These are phyloP conservation scores for Drosophila picticornis DNA, from an alignment of 2,888 invertebrate species.

Conservation along the genomic window DNA sequence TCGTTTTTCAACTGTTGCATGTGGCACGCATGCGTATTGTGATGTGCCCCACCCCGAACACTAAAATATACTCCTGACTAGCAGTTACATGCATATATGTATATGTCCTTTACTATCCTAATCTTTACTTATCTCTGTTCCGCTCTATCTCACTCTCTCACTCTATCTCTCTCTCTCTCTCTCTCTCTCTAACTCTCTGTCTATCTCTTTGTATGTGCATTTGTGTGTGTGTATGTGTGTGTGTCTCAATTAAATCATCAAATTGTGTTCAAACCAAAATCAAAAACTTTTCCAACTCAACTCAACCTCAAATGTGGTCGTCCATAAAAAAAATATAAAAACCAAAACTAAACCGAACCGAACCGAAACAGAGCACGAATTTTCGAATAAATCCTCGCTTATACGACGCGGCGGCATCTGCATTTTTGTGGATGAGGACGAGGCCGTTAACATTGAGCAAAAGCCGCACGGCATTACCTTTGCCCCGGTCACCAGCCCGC, in stretches of 20 bases:
- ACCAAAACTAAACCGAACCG: constrained; percentile 23
- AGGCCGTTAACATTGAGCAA: constrained; percentile 83
- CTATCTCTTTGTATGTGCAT: constrained; percentile 45
- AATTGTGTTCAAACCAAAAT: constrained; percentile 68
- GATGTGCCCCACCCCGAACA: constrained; percentile 15
- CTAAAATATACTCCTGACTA: constrained; percentile 15
- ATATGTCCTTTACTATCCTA: constrained; percentile 41
- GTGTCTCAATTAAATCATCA: constrained; percentile 68
- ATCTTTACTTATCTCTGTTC: constrained; percentile 50
- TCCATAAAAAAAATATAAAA: constrained; percentile 23
- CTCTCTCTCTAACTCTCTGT: constrained; percentile 35
- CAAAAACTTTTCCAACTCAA: constrained; percentile 55
- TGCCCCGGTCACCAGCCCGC: constrained; percentile 68
- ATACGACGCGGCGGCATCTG: constrained; percentile 85
- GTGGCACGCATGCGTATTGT: constrained; percentile 56
- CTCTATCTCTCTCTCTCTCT: constrained; percentile 11
- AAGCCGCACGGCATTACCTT: constrained; percentile 78
- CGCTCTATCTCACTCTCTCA: constrained; percentile 28
- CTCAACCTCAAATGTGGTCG: constrained; percentile 46
- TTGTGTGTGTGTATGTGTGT: constrained; percentile 52
- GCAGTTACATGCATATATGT: constrained; percentile 30
- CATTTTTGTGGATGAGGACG: constrained; percentile 85
- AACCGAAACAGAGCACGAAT: constrained; percentile 72
- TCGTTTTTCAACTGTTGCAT: constrained; percentile 58
- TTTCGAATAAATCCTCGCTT: constrained; percentile 84